Evolutionary conservation across 2,113 vertebrate species (phyloP), one percentile per base, ranked within the genome.

Genomic region (Notothenia coriiceps): DNA sequence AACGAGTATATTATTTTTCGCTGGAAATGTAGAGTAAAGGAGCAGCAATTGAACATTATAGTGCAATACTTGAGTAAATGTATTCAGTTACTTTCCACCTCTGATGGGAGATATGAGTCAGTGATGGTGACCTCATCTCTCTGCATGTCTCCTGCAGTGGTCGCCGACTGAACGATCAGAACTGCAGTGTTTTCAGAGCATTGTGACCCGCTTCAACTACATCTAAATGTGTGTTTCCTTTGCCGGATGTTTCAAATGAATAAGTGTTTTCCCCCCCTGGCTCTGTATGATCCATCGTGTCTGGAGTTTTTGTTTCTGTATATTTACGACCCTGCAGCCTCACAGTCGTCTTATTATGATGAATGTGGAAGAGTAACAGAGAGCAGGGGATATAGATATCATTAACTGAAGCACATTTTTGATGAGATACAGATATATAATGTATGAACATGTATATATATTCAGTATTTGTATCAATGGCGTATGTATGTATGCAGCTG

Each of bases 211-310:
- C 50, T 59, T 50, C 6, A 20, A 3, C 52, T 12, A 35, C 14
- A 49, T 51, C 64, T 75, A 40, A 44, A 63, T 52, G 17, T 25
- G 22, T 74, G 10, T 20, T 69, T 65, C 33, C 68, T 61, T 55
- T 4, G 35, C 40, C 69, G 18, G 70, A 77, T 74, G 47, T 72
- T 49, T 76, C 62, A 63, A 51, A 57, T 52, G 64, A 74, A 68
- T 35, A 29, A 25, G 62, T 62, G 14, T 80, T 51, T 50, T 82
- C 59, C 8, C 56, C 55, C 33, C 40, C 35, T 2, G 40, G 25
- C 74, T 79, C 78, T 67, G 60, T 80, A 25, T 80, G 64, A 92
- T 84, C 74, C 70, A 73, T 87, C 55, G 25, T 56, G n/a, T 86
- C 54, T 83, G 63, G 79, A 82, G 77, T 83, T 70, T 50, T 50